phyloP scores from a whole-genome alignment of 2,797 vertebrate species.

The Schizothorax lantsangensis region DNA sequence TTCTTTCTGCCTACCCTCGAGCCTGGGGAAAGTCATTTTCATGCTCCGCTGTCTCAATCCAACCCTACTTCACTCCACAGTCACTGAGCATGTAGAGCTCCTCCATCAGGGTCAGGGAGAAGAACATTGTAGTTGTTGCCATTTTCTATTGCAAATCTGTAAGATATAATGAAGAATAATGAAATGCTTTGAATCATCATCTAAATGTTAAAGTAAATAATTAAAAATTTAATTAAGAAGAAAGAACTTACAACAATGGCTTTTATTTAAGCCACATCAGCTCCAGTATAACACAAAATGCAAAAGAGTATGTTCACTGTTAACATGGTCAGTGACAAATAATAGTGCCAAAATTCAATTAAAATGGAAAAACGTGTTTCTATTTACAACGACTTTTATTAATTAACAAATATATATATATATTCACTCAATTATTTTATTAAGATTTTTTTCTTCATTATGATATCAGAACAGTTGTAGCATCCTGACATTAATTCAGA shows the following conservation, averaged over 20 bases:
- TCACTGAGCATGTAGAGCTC: constrained; percentile 47
- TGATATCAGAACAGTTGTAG: too few relatives aligned
- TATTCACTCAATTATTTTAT: too few relatives aligned
- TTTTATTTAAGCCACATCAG: neutral
- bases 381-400: too few relatives aligned
- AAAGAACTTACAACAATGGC: neutral
- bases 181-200: neutral
- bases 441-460: too few relatives aligned
- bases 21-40: constrained; percentile 70
- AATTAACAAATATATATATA: too few relatives aligned
- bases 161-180: neutral
- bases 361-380: neutral
- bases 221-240: neutral
- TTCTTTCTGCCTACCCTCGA: constrained; percentile 63
- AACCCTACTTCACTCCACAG: constrained; percentile 59
- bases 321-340: neutral
- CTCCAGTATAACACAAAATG: neutral
- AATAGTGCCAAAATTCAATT: neutral
- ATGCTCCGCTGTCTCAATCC: constrained; percentile 69
- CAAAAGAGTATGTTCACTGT: neutral
- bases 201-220: constrained; percentile 12
- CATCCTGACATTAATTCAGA: neutral
- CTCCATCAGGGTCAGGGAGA: constrained; percentile 42
- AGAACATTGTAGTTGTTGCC: constrained; percentile 1
- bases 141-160: neutral